A percentile compares a stretch with the other conserved stretches of the same genome.
Evolutionary conservation across 2,888 invertebrate genomes (phyloP).

Genomic region (Lepetodrilus schrolli): DNA sequence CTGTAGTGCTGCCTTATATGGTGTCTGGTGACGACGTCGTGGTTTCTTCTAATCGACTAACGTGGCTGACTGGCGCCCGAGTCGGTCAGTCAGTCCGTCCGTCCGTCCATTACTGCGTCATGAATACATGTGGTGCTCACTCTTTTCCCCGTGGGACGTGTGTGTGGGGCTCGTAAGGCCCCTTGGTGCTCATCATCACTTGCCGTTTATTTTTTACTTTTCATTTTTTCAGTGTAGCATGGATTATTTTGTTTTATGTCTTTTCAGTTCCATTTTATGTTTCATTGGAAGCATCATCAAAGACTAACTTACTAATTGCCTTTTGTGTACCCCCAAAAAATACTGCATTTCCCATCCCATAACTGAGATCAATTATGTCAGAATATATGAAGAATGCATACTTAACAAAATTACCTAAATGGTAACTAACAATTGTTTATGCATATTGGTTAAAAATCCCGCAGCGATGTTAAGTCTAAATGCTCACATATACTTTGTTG

Average conservation of each 20-base stretch:
- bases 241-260: neutral
- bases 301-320: no score
- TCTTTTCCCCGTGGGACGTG: constrained; percentile 15
- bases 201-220: constrained; percentile 5
- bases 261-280: neutral
- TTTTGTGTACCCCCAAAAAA: no score
- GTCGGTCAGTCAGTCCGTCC: no score
- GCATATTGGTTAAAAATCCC: no score
- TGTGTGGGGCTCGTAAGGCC: neutral
- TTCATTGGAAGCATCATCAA: constrained; percentile 1
- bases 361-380: no score
- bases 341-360: no score
- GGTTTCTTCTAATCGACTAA: constrained; percentile 6
- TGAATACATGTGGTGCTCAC: constrained; percentile 11
- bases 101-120: no score
- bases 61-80: constrained; percentile 15
- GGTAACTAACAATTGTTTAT: no score
- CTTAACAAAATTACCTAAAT: no score
- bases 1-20: constrained; percentile 2
- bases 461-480: no score
- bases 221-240: constrained; percentile 19
- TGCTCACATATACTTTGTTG: no score
- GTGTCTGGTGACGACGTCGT: constrained; percentile 21
- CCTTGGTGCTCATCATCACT: constrained; percentile 13
- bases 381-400: no score